Evolutionary conservation across 2,797 vertebrate genomes (phyloP), one percentile per base, ranked within the genome.

Genomic region (Botia kubotai): DNA sequence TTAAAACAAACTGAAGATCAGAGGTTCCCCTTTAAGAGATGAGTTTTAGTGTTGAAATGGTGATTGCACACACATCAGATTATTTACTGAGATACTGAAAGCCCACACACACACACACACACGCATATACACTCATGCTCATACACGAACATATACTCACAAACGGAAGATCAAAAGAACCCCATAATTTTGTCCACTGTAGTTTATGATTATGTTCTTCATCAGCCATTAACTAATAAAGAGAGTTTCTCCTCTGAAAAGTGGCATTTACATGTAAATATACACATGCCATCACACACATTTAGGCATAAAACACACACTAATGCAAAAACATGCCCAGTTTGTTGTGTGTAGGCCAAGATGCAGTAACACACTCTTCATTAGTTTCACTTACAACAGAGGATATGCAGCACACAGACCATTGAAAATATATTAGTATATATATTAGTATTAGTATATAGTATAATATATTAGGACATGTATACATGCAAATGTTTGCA

Each of bases 51-150:
- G 86, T 81, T 82, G 86, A 85, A 87, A 87, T 78, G 46, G 53
- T 65, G 80, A 79, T 87, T 84, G 75, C 83, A 81, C 79, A 80
- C 77, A 71, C 65, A 84, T 84, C 69, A 70, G 85, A 86, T 86
- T 72, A 79, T 55, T 79, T 19, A 66, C 65, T 46, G 50, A 83
- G 71, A 68, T 70, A 66, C 21, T 19, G 36, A 76, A 29, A 33
- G 46, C 29, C 29, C 14, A 29, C 58, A 14, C 48, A 53, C 43
- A 70, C 48, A 55, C 57, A 79, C 3, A 79, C 3, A 29, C 77
- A 53, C 23, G 11, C 43, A 36, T 19, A 36, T 13, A 43, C 69
- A 66, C 48, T 43, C 52, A 77, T 29, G 36, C 50, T 46, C 23
- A 62, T 6, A 50, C 19, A 60, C 36, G 36, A 57, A 79, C 55